Conservation (phyloP, 1,140 invertebrate species). For the Penaeus japonicus region DNA sequence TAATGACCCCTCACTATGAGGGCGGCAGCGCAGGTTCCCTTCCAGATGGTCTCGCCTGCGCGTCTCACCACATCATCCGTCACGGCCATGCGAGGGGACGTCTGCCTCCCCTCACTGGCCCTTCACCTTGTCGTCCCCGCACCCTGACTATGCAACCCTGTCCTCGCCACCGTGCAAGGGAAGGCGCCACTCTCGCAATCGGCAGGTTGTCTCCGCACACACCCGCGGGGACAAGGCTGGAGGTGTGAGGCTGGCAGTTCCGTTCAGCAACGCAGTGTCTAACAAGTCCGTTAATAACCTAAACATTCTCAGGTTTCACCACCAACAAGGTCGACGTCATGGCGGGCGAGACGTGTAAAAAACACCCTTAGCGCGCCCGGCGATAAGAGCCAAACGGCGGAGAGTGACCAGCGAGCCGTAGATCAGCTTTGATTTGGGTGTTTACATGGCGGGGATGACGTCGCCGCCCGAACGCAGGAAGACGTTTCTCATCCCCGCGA, state of each 20-base stretch:
- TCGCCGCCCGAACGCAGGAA: neutral
- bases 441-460: slow-evolving; percentile 34
- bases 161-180: too few species aligned
- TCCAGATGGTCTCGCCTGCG: too few species aligned
- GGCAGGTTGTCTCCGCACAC: neutral
- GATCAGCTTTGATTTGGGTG: neutral
- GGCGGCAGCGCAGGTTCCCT: too few species aligned
- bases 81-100: too few species aligned
- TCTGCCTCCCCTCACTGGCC: too few species aligned
- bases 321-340: slow-evolving; percentile 1
- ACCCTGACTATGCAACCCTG: too few species aligned
- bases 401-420: neutral
- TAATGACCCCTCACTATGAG: too few species aligned
- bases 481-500: slow-evolving; percentile 23
- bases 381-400: neutral
- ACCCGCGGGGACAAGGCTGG: neutral
- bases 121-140: too few species aligned
- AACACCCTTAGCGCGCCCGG: neutral
- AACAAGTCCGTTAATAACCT: slow-evolving; percentile 48
- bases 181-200: too few species aligned
- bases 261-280: slow-evolving; percentile 6
- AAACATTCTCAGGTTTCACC: slow-evolving; percentile 43
- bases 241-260: neutral
- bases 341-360: neutral
- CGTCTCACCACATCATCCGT: too few species aligned